phyloP scores from a whole-genome alignment of 2,113 vertebrate genomes.

The Bos taurus region DNA sequence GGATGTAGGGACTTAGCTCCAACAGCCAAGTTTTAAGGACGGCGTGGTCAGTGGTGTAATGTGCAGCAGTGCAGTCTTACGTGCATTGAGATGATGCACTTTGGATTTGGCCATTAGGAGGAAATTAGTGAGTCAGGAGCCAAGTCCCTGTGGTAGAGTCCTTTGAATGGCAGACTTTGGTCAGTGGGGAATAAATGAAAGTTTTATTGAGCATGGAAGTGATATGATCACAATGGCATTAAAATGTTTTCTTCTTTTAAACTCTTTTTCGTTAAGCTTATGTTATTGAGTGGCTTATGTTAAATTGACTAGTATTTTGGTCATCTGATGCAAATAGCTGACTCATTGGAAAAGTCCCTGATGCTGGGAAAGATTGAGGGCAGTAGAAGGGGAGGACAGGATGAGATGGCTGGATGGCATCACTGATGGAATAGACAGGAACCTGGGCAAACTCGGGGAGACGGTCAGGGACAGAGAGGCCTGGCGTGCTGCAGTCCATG shows the following conservation, averaged over 20 bases:
- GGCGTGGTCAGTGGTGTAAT: neutral
- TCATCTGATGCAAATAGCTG: neutral
- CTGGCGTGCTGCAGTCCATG: neutral
- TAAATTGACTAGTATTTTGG: neutral
- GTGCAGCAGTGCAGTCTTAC: neutral
- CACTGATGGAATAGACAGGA: neutral
- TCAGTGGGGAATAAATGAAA: neutral
- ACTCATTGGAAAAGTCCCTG: neutral
- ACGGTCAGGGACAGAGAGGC: neutral
- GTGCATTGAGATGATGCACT: neutral
- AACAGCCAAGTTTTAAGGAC: neutral
- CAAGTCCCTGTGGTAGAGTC: neutral
- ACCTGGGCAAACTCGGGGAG: neutral
- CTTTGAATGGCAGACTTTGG: neutral
- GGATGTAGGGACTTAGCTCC: neutral
- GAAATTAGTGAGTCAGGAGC: neutral
- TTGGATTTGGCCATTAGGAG: neutral
- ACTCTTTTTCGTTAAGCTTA: neutral
- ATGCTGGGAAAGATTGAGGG: neutral
- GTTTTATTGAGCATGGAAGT: neutral
- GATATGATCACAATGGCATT: neutral
- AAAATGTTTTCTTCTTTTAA: neutral
- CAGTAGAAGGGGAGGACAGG: neutral
- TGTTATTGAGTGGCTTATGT: neutral
- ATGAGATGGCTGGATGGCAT: neutral